phyloP scores from a whole-genome alignment of 2,113 vertebrate species.

The Pterophyllum scalare region DNA sequence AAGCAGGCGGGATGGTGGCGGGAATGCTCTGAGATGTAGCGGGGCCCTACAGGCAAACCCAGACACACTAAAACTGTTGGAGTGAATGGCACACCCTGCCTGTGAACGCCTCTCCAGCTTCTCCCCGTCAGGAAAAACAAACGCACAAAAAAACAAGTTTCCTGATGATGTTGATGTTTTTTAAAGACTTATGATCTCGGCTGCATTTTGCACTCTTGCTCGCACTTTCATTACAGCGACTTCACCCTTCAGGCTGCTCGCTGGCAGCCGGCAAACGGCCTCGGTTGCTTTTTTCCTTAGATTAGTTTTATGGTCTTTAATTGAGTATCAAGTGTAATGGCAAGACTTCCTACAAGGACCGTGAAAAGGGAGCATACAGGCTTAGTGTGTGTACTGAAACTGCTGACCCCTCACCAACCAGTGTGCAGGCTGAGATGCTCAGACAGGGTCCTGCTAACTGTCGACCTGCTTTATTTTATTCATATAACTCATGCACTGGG shows the following conservation, averaged over 20 bases:
- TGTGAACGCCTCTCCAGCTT: slow-evolving; percentile 9
- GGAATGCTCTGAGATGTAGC: slow-evolving; percentile 60
- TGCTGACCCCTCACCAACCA: neutral
- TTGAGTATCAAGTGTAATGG: neutral
- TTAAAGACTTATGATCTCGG: slow-evolving; percentile 12
- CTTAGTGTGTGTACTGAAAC: neutral
- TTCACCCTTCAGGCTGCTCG: slow-evolving; percentile 3
- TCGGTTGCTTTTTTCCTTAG: neutral
- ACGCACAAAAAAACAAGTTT: neutral
- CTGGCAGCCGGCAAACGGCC: slow-evolving; percentile 13
- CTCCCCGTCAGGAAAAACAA: neutral
- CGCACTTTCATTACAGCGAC: slow-evolving; percentile 17
- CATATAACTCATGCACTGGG: too few species aligned
- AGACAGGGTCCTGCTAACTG: too few species aligned
- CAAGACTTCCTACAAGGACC: neutral
- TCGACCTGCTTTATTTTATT: neutral
- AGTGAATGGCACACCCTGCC: slow-evolving; percentile 33
- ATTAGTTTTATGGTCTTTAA: neutral
- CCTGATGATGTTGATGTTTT: slow-evolving; percentile 3
- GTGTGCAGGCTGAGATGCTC: neutral
- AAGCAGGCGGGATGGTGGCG: slow-evolving; percentile 43
- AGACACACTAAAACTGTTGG: slow-evolving; percentile 49
- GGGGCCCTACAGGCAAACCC: slow-evolving; percentile 48
- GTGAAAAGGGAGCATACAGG: neutral
- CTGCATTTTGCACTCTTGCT: slow-evolving; percentile 31